Evolutionary conservation across 2,888 invertebrate genomes (phyloP).

Genomic region (Papilio gigon): DNA sequence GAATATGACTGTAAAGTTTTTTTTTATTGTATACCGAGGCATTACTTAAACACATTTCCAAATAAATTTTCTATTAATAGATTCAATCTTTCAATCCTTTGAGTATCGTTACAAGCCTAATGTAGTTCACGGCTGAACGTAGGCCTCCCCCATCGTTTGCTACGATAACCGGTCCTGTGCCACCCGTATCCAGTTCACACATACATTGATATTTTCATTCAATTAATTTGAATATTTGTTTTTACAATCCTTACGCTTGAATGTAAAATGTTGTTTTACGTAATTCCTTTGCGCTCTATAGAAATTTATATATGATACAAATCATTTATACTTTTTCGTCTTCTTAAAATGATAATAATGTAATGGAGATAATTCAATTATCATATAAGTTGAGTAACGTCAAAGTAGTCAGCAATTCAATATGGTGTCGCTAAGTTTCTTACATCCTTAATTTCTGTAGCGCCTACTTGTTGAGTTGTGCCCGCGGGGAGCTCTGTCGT

Average conservation of each 20-base stretch:
- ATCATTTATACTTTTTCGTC: too few relatives aligned
- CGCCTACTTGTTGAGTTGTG: constrained; percentile 18
- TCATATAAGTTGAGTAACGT: background rate
- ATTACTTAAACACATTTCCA: too few relatives aligned
- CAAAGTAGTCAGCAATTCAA: constrained; percentile 16
- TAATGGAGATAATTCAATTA: background rate
- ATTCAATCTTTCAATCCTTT: too few relatives aligned
- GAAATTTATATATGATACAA: too few relatives aligned
- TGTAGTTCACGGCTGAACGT: too few relatives aligned
- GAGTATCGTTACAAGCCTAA: too few relatives aligned
- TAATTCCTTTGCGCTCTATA: background rate
- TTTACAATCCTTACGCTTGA: background rate
- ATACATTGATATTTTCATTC: background rate
- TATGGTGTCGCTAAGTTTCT: constrained; percentile 16
- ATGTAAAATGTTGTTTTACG: background rate
- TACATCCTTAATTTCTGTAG: background rate
- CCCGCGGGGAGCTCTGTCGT: constrained; percentile 8
- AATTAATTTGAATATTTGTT: background rate
- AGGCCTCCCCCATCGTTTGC: too few relatives aligned
- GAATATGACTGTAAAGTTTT: background rate
- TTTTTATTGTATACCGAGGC: too few relatives aligned
- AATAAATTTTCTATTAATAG: too few relatives aligned
- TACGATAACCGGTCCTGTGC: too few relatives aligned
- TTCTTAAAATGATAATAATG: background rate
- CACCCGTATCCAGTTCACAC: too few relatives aligned